These are phyloP conservation scores for Heloderma charlesbogerti DNA, from an alignment of 2,113 vertebrate species.

Conservation along the genomic window DNA sequence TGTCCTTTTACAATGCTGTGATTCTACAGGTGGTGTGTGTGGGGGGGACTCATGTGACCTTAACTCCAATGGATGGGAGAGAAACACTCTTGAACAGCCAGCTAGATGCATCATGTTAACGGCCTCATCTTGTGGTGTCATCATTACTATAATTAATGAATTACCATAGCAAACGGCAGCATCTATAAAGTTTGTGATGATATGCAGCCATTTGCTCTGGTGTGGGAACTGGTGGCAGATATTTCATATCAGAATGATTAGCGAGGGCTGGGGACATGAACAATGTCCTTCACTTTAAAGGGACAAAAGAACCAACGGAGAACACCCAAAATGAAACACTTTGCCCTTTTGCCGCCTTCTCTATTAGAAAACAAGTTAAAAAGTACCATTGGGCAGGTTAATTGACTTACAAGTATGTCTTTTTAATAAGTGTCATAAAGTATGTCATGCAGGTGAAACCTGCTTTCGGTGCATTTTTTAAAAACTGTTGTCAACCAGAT, in stretches of 20 bases:
- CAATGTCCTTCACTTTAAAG: conserved; percentile 54
- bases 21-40: rapidly evolving
- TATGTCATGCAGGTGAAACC: conserved; percentile 75
- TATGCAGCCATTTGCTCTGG: conserved; percentile 36
- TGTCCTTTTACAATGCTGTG: conserved; percentile 30
- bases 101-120: conserved; percentile 68
- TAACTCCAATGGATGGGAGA: conserved; percentile 36
- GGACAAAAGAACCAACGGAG: conserved; percentile 63
- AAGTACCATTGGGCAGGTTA: conserved; percentile 75
- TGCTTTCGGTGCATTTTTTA: conserved; percentile 76
- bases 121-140: conserved; percentile 63
- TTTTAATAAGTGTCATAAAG: conserved; percentile 82
- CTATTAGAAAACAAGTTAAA: conserved; percentile 81
- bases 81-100: conserved; percentile 46
- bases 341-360: conserved; percentile 72
- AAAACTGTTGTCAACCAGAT: conserved; percentile 80
- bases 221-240: conserved; percentile 41
- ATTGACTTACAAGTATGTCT: conserved; percentile 80
- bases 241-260: conserved; percentile 62
- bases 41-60: conserved; percentile 41
- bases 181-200: conserved; percentile 66
- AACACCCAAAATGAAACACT: conserved; percentile 70
- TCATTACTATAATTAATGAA: conserved; percentile 73
- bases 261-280: conserved; percentile 36
- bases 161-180: conserved; percentile 67